A percentile compares a stretch with the other conserved stretches of the same genome.
phyloP scores from a whole-genome alignment of 2,888 invertebrate species.

The Seira ritae region DNA sequence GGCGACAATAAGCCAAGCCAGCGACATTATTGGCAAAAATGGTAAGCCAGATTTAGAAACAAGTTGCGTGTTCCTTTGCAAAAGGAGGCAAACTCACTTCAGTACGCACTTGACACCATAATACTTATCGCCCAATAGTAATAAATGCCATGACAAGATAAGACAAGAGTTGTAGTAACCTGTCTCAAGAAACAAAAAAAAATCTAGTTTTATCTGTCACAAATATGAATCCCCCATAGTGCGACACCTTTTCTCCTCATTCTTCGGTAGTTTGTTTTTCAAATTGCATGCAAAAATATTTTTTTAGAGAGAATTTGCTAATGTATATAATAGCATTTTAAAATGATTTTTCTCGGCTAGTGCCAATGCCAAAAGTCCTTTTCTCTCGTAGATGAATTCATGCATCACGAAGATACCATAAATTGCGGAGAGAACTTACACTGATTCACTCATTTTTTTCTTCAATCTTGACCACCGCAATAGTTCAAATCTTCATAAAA shows the following conservation, averaged over 20 bases:
- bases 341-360: neutral
- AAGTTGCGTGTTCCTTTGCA: neutral
- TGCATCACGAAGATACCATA: neutral
- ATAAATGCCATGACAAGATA: no score
- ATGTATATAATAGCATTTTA: no score
- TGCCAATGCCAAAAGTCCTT: neutral
- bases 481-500: neutral
- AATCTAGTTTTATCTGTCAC: neutral
- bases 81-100: neutral
- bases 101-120: constrained; percentile 2
- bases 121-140: no score
- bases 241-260: neutral
- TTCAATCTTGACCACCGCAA: constrained; percentile 13
- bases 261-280: neutral
- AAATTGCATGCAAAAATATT: neutral
- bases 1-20: no score
- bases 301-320: no score
- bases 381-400: neutral
- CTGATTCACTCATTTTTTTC: neutral
- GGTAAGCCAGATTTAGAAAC: constrained; percentile 15
- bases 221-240: neutral
- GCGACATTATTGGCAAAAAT: neutral
- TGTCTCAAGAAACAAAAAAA: no score
- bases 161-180: no score
- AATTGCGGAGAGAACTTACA: no score